These are phyloP conservation scores for Schizaphis graminum DNA, from an alignment of 2,888 invertebrate genomes.

Conservation along the genomic window DNA sequence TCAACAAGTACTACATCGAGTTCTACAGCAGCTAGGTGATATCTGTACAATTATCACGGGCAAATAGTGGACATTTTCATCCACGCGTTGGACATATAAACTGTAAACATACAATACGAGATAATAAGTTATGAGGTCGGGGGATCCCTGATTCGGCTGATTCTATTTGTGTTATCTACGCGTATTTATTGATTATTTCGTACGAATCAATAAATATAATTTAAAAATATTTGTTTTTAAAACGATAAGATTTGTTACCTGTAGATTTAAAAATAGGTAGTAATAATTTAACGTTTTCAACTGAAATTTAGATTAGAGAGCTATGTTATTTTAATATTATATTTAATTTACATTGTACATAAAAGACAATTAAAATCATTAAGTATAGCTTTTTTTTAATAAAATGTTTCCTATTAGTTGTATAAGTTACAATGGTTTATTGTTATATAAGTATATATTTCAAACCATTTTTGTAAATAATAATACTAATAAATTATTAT, in stretches of 20 bases:
- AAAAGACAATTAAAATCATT: neutral
- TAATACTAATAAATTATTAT: neutral
- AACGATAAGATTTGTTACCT: neutral
- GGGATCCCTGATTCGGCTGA: too few species aligned
- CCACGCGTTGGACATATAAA: too few species aligned
- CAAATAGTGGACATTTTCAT: neutral
- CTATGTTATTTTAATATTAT: neutral
- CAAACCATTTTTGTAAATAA: neutral
- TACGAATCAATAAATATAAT: neutral
- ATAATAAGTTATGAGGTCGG: too few species aligned
- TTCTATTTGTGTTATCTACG: neutral
- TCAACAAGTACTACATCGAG: neutral
- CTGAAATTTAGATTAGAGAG: neutral
- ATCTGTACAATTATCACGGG: neutral
- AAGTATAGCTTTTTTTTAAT: neutral
- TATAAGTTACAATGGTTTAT: neutral
- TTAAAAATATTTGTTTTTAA: neutral
- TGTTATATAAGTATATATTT: too few species aligned
- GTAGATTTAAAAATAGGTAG: neutral
- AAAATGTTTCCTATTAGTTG: neutral
- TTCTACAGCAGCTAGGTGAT: neutral
- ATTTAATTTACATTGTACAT: neutral
- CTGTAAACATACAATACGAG: too few species aligned
- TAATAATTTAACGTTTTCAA: neutral
- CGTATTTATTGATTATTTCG: neutral